Base-by-base conservation (phyloP, 2,888 invertebrate species). In the Junonia oenone region DNA sequence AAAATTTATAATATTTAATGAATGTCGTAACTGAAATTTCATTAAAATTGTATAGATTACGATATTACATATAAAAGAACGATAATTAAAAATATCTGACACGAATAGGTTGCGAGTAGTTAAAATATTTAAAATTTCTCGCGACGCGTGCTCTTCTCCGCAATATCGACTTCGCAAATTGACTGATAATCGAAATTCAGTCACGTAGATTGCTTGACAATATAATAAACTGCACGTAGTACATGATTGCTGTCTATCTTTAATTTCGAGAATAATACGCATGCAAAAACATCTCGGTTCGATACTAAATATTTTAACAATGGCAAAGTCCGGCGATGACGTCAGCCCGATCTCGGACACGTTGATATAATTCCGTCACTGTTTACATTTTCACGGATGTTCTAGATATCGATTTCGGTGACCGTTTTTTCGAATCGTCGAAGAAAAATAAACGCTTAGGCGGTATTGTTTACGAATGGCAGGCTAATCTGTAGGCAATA, bases 121-220 rank as follows among this genome's bases (percentile, higher is more conserved):
- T 40, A 19, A 19, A 19, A 11, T 17, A 8, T 11, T 9, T 38
- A 52, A 17, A 52, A 37, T 37, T 9, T 45, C 17, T 46, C 9
- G 49, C 13, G 38, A 47, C 45, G 45, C 48, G 58, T 56, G 58
- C 35, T 45, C 35, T 52, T 31, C 62, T 50, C 37, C 17, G 17
- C 38, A 58, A 27, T 29, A 48, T 53, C 58, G 57, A 61, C 59
- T 51, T 51, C 46, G 57, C 58, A 54, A 61, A 56, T 56, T 38
- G 54, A 45, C 19, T 17, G 38, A 50, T 61, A 51, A 61, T 60
- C 40, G 33, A 26, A 55, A 45, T 47, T 52, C 49, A 63, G 46
- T 65, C 66, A 65, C 66, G 64, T 64, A 59, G 45, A 47, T 51
- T 52, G 14, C 6, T 13, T 48, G 38, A 35, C 33, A 35, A 40